Conservation (phyloP, 2,888 invertebrate species). For the Ectemnius lituratus region DNA sequence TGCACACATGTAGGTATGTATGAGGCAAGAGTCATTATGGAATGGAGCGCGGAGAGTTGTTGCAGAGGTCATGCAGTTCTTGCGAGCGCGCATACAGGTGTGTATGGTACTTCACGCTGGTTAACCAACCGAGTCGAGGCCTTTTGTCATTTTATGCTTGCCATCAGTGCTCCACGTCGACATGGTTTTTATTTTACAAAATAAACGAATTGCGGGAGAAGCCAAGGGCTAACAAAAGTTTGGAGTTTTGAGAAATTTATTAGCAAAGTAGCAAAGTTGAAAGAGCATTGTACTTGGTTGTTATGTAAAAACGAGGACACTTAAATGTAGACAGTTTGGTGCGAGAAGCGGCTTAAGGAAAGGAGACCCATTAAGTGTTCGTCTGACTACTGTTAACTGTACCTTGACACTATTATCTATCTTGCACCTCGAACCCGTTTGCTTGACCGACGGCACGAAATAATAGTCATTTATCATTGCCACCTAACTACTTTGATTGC, state of each 20-base stretch:
- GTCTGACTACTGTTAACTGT: conserved; percentile 53
- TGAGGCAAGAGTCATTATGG: conserved; percentile 25
- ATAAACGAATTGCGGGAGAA: conserved; percentile 32
- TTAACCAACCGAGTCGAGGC: conserved; percentile 75
- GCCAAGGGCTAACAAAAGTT: background rate
- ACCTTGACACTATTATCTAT: conserved; percentile 59
- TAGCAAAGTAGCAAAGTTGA: too few species aligned
- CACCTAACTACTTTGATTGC: background rate
- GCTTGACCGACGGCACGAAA: conserved; percentile 17
- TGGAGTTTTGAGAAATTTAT: too few species aligned
- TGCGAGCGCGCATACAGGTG: conserved; percentile 14
- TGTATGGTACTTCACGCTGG: conserved; percentile 68
- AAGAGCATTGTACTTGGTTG: too few species aligned
- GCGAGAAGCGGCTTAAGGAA: background rate
- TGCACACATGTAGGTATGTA: background rate
- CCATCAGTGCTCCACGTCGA: conserved; percentile 39
- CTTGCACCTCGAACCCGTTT: conserved; percentile 36
- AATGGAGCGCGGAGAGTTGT: conserved; percentile 17
- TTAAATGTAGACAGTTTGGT: too few species aligned
- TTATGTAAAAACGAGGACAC: too few species aligned
- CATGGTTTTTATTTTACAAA: conserved; percentile 31
- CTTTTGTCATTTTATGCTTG: conserved; percentile 63
- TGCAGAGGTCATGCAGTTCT: conserved; percentile 26
- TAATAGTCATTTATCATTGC: conserved; percentile 13
- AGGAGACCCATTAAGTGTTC: background rate